Evolutionary conservation across 2,113 vertebrate species (phyloP), one percentile per base, ranked within the genome.

Genomic region (Glareola pratincola): DNA sequence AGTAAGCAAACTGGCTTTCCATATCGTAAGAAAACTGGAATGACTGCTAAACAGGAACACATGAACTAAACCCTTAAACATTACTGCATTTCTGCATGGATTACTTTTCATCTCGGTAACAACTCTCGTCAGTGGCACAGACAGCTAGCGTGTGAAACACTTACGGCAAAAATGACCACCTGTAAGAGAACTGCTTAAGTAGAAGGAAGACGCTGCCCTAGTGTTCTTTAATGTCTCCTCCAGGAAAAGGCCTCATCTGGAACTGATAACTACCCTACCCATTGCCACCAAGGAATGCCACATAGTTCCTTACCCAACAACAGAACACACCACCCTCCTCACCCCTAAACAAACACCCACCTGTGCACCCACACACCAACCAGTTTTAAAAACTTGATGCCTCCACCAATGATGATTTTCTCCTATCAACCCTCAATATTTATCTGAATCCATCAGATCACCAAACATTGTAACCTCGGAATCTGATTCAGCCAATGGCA

Each of bases 391-490:
- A 36, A 64, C 57, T 20, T 34, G 53, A 67, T 0, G 4, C 39
- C 36, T 51, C 79, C 51, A 64, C 32, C 6, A 16, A 75, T 11
- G 20, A 92, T 17, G 3, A 53, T 53, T 87, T 84, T 84, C 36
- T 91, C 36, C 41, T 77, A 16, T 19, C 39, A 89, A 74, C 68
- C 66, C 36, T 60, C 23, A n/a, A 0, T 36, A 71, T 32, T 85
- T 45, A 68, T 12, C 13, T 63, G 56, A 90, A 86, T 56, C 9
- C 18, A 56, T 57, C 21, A 53, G 48, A 67, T 6, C 30, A 83
- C 11, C 45, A 93, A 93, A 51, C 6, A 76, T 11, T 0, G 0
- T 6, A 30, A 36, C 23, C 37, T 57, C 0, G 0, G 27, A 68
- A 62, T 32, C 14, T 3, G 0, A 69, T 69, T 73, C 47, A 93